Evolutionary conservation across 2,888 invertebrate genomes (phyloP).

Genomic region (Troides aeacus): DNA sequence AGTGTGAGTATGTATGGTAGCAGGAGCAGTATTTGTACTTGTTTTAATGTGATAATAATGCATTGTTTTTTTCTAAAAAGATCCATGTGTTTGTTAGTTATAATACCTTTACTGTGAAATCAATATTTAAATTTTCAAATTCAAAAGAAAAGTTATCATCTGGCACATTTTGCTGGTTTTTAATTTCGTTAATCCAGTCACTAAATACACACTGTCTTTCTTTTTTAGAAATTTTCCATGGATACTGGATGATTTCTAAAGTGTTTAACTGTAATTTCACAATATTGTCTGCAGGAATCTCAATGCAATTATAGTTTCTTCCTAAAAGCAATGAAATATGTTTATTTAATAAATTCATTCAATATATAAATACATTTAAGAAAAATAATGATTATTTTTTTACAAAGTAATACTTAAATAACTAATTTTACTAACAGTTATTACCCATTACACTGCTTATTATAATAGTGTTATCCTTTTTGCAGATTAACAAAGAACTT

Average conservation of each 20-base stretch:
- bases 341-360: too few species aligned
- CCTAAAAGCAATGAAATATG: slow-evolving; percentile 39
- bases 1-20: too few species aligned
- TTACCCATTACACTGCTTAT: slow-evolving; percentile 79
- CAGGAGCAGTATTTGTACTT: not conserved
- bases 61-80: not conserved
- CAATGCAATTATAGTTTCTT: slow-evolving; percentile 72
- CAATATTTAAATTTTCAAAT: slow-evolving; percentile 35
- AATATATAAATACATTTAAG: not conserved
- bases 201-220: slow-evolving; percentile 44
- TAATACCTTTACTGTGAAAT: slow-evolving; percentile 47
- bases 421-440: slow-evolving; percentile 30
- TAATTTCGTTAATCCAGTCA: slow-evolving; percentile 53
- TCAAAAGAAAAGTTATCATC: slow-evolving; percentile 59
- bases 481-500: slow-evolving; percentile 87
- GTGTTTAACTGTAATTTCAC: slow-evolving; percentile 72
- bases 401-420: not conserved
- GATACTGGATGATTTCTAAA: slow-evolving; percentile 48
- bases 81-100: not conserved
- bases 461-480: slow-evolving; percentile 57
- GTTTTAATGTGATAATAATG: not conserved
- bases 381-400: not conserved
- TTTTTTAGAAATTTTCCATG: slow-evolving; percentile 51
- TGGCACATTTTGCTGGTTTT: slow-evolving; percentile 54
- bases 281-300: slow-evolving; percentile 83